Evolutionary conservation across 2,888 invertebrate genomes (phyloP).

Genomic region (Drosophila picticornis): DNA sequence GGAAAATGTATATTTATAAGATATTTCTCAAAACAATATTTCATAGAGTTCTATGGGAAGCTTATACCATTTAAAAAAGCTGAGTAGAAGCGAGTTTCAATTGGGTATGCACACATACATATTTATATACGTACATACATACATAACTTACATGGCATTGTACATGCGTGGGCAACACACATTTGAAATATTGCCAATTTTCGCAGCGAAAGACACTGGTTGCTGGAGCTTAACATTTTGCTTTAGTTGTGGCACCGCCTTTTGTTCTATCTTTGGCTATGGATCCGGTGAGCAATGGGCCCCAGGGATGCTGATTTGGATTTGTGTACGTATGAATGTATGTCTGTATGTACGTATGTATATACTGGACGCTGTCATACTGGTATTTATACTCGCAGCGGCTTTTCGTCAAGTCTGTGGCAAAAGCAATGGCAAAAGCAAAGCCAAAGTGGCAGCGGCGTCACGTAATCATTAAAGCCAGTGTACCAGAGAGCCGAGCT

Average conservation of each 20-base stretch:
- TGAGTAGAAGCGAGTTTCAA: neutral
- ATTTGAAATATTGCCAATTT: slow-evolving; percentile 41
- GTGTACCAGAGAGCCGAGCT: slow-evolving; percentile 11
- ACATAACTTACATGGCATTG: neutral
- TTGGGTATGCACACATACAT: neutral
- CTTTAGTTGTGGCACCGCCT: slow-evolving; percentile 1
- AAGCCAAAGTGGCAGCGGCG: slow-evolving; percentile 42
- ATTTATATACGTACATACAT: neutral
- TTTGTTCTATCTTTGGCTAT: slow-evolving; percentile 7
- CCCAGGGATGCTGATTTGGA: slow-evolving; percentile 6
- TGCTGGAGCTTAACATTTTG: slow-evolving; percentile 7
- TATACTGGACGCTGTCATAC: slow-evolving; percentile 33
- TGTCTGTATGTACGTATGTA: neutral
- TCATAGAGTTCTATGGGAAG: neutral
- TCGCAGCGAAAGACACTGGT: neutral
- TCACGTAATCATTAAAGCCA: slow-evolving; percentile 69
- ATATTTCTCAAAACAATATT: no score
- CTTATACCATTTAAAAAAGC: neutral
- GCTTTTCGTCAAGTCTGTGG: slow-evolving; percentile 51
- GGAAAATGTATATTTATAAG: no score
- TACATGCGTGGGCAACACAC: slow-evolving; percentile 41
- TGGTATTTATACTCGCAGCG: slow-evolving; percentile 20
- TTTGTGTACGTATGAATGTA: neutral
- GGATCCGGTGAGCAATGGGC: neutral
- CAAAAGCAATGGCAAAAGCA: neutral